Percentiles rank a stretch among this genome's conserved stretches.
These are phyloP conservation scores for Ormyrus thymus DNA, from an alignment of 2,888 invertebrate species.

Conservation along the genomic window DNA sequence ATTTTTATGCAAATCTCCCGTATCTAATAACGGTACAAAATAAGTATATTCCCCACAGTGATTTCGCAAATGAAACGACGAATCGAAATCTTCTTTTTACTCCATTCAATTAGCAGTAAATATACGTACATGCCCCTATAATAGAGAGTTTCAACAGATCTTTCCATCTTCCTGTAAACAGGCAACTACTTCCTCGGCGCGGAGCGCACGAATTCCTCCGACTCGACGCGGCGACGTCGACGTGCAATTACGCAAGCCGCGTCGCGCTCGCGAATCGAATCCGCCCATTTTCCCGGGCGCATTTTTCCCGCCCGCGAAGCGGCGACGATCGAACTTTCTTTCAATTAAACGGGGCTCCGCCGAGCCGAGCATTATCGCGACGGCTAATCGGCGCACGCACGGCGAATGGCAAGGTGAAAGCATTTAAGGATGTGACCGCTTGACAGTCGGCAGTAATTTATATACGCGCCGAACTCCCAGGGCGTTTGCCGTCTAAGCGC, in stretches of 20 bases:
- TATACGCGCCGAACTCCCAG: constrained; percentile 39
- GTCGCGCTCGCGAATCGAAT: not conserved
- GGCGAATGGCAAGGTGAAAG: constrained; percentile 56
- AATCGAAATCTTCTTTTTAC: too few relatives aligned
- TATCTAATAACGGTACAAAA: too few relatives aligned
- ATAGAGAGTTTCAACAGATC: too few relatives aligned
- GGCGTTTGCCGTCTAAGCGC: constrained; percentile 37
- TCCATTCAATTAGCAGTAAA: too few relatives aligned
- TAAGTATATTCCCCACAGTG: too few relatives aligned
- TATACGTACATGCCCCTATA: too few relatives aligned
- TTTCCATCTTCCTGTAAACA: too few relatives aligned
- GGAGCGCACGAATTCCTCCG: too few relatives aligned
- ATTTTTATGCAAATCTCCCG: too few relatives aligned
- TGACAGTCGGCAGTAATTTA: constrained; percentile 55
- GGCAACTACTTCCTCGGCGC: too few relatives aligned
- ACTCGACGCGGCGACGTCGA: too few relatives aligned
- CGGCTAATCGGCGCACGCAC: constrained; percentile 39
- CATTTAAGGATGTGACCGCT: constrained; percentile 55
- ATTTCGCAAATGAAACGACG: too few relatives aligned
- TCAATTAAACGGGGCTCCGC: constrained; percentile 39
- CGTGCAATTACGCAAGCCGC: not conserved
- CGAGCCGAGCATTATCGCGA: constrained; percentile 30
- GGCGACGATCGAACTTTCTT: constrained; percentile 45
- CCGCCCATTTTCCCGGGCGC: not conserved
- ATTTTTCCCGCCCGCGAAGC: not conserved